phyloP scores from a whole-genome alignment of 2,888 invertebrate genomes.

The Tiliacea citrago region DNA sequence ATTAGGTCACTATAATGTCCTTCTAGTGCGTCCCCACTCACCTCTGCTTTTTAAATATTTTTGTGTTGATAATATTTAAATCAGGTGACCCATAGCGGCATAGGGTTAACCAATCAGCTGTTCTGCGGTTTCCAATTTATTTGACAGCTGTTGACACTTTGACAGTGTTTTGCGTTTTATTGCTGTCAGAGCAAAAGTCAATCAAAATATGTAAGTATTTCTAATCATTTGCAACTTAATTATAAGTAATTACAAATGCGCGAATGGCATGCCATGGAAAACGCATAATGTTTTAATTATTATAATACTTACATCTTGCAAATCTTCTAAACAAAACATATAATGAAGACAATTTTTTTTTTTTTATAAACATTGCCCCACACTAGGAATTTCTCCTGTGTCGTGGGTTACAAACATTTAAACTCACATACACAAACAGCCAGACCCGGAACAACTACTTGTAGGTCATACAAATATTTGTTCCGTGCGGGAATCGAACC shows the following conservation, averaged over 20 bases:
- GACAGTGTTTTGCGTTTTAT: slow-evolving; percentile 27
- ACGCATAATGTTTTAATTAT: background rate
- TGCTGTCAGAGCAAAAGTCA: background rate
- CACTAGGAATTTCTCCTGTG: too few relatives aligned
- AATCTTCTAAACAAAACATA: background rate
- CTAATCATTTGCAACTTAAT: background rate
- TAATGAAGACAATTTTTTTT: too few relatives aligned
- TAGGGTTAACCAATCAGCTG: slow-evolving; percentile 42
- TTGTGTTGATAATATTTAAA: background rate
- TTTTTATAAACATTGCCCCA: too few relatives aligned
- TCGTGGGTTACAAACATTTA: too few relatives aligned
- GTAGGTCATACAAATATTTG: too few relatives aligned
- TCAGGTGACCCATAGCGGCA: background rate
- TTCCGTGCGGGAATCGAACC: too few relatives aligned
- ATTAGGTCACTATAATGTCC: too few relatives aligned
- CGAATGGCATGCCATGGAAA: background rate
- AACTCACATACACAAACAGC: too few relatives aligned
- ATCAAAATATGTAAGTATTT: background rate
- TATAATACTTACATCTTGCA: background rate
- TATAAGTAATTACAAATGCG: background rate
- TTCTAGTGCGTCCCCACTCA: too few relatives aligned
- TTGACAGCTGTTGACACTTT: slow-evolving; percentile 23
- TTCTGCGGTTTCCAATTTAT: background rate
- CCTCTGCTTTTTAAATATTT: too few relatives aligned
- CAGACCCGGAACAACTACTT: too few relatives aligned